phyloP scores from a whole-genome alignment of 2,888 invertebrate genomes.

The Hemaris fuciformis region DNA sequence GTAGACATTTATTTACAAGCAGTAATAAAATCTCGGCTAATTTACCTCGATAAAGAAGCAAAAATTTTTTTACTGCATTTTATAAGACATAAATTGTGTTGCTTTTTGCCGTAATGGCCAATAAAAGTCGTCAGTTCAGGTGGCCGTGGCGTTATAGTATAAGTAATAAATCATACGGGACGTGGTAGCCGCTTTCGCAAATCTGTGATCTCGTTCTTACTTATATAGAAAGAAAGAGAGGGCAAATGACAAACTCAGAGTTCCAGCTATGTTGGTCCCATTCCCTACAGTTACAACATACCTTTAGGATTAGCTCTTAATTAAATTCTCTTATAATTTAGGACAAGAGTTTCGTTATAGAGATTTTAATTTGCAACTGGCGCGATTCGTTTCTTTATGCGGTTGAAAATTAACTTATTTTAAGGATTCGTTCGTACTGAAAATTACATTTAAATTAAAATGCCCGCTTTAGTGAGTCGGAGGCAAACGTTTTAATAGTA shows the following conservation, averaged over 20 bases:
- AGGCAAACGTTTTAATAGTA: neutral
- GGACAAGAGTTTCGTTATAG: constrained; percentile 29
- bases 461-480: neutral
- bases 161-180: constrained; percentile 45
- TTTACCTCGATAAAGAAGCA: neutral
- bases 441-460: neutral
- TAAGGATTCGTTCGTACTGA: neutral
- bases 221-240: constrained; percentile 26
- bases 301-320: constrained; percentile 45
- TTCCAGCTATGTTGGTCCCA: constrained; percentile 30
- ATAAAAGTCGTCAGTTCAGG: constrained; percentile 50
- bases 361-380: constrained; percentile 24
- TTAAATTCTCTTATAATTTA: constrained; percentile 47
- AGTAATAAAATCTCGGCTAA: neutral
- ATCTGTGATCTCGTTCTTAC: constrained; percentile 22
- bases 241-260: constrained; percentile 23
- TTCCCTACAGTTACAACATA: constrained; percentile 29
- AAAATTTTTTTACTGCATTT: constrained; percentile 16
- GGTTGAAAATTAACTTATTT: constrained; percentile 15
- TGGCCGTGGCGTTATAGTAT: constrained; percentile 37
- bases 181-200: constrained; percentile 34
- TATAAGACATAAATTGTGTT: constrained; percentile 33
- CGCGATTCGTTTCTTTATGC: constrained; percentile 4
- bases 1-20: neutral
- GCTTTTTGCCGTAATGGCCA: constrained; percentile 37